phyloP scores from a whole-genome alignment of 2,797 vertebrate genomes.

The Mastacembelus armatus region DNA sequence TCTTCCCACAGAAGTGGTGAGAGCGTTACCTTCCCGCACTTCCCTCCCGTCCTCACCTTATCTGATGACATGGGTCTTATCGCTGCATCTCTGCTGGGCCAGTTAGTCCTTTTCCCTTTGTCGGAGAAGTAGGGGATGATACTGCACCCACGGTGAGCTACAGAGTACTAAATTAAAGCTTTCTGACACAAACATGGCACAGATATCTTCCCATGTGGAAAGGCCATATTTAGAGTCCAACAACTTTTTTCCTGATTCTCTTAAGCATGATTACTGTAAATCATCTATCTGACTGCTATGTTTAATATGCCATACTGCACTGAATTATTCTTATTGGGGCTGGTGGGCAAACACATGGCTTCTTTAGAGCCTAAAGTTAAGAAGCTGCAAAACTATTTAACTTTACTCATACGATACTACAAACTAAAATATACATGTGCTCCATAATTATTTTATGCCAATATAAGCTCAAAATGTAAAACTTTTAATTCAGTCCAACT shows the following conservation, averaged over 20 bases:
- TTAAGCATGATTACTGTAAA: slow-evolving; percentile 19
- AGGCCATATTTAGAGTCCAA: slow-evolving; percentile 19
- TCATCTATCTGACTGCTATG: slow-evolving; percentile 13
- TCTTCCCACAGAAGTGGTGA: slow-evolving; percentile 74
- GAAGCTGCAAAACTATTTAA: neutral
- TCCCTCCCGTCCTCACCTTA: slow-evolving; percentile 50
- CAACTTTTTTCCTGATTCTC: slow-evolving; percentile 39
- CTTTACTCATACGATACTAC: slow-evolving; percentile 1
- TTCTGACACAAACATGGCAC: neutral
- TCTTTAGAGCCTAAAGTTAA: slow-evolving; percentile 28
- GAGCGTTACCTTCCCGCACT: slow-evolving; percentile 53
- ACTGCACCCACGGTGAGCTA: slow-evolving; percentile 30
- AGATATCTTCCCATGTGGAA: slow-evolving; percentile 20
- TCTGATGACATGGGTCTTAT: slow-evolving; percentile 67
- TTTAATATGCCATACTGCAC: slow-evolving; percentile 34
- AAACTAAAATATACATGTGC: slow-evolving; percentile 5
- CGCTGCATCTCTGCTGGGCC: slow-evolving; percentile 65
- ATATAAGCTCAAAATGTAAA: slow-evolving; percentile 1
- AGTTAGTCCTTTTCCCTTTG: slow-evolving; percentile 50
- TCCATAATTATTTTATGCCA: slow-evolving; percentile 1
- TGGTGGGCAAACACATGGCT: slow-evolving; percentile 10
- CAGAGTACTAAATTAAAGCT: slow-evolving; percentile 26
- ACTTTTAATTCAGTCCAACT: slow-evolving; percentile 33
- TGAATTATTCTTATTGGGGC: slow-evolving; percentile 46
- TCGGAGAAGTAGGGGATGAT: slow-evolving; percentile 57